Evolutionary conservation across 2,888 invertebrate species (phyloP).

Genomic region (Augochlorella aurata): DNA sequence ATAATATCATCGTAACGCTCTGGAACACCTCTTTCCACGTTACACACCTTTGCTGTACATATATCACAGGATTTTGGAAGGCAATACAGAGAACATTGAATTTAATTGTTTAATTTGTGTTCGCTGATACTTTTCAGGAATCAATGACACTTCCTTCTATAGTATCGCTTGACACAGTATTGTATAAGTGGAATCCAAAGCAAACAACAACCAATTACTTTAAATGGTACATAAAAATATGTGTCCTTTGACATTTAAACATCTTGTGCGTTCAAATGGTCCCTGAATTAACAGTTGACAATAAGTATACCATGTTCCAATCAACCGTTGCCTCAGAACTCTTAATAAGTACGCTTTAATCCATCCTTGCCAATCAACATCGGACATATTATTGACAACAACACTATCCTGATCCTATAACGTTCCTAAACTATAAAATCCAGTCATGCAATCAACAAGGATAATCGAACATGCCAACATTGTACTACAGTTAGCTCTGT

Average conservation of each 20-base stretch:
- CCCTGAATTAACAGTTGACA: not conserved
- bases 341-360: not conserved
- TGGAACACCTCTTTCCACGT: not conserved
- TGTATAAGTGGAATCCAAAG: not conserved
- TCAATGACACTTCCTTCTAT: not conserved
- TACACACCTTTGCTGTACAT: not conserved
- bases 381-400: not conserved
- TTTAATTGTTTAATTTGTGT: not conserved
- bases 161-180: not conserved
- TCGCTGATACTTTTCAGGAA: not conserved
- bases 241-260: not conserved
- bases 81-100: not conserved
- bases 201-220: not conserved
- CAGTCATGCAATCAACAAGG: slow-evolving; percentile 44
- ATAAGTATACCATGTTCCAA: not conserved
- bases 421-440: not conserved
- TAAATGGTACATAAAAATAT: not conserved
- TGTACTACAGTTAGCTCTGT: slow-evolving; percentile 36
- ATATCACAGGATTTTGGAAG: not conserved
- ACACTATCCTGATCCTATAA: not conserved
- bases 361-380: not conserved
- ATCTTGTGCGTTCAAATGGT: not conserved
- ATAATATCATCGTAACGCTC: not conserved
- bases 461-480: slow-evolving; percentile 30
- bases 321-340: not conserved